Conservation (phyloP, 2,797 vertebrate species). For the Tinamus major region DNA sequence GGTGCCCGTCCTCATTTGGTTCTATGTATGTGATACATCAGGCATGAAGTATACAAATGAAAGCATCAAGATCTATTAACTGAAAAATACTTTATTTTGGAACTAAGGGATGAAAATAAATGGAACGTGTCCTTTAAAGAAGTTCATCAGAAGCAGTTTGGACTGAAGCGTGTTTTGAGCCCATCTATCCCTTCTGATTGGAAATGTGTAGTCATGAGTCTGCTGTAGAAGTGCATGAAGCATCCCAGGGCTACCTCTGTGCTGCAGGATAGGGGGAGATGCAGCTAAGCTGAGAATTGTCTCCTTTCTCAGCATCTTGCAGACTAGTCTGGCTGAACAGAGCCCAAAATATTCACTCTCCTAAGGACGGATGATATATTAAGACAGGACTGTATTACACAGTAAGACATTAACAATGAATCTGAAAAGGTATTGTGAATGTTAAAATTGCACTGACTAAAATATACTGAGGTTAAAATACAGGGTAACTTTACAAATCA, state of each 20-base stretch:
- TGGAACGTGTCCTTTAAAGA: neutral
- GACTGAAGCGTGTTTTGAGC: neutral
- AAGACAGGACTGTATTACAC: constrained; percentile 66
- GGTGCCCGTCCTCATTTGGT: neutral
- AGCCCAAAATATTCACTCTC: neutral
- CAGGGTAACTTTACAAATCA: constrained; percentile 85
- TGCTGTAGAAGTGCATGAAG: neutral
- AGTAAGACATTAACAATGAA: constrained; percentile 70
- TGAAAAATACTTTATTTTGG: constrained; percentile 57
- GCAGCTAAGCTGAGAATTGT: neutral
- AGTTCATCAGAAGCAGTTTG: neutral
- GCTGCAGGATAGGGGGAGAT: neutral
- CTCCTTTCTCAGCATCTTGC: neutral
- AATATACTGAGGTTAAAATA: constrained; percentile 84
- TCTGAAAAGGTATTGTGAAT: constrained; percentile 74
- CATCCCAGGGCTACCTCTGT: neutral
- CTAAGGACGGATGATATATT: constrained; percentile 63
- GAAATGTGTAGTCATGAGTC: neutral
- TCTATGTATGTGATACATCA: neutral
- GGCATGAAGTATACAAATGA: neutral
- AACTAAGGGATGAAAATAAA: constrained; percentile 44
- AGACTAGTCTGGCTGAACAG: neutral
- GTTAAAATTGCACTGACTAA: constrained; percentile 75
- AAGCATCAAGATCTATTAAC: constrained; percentile 11
- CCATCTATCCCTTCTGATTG: neutral